Base-by-base conservation (phyloP, 2,888 invertebrate species). In the Lissonota sp. region DNA sequence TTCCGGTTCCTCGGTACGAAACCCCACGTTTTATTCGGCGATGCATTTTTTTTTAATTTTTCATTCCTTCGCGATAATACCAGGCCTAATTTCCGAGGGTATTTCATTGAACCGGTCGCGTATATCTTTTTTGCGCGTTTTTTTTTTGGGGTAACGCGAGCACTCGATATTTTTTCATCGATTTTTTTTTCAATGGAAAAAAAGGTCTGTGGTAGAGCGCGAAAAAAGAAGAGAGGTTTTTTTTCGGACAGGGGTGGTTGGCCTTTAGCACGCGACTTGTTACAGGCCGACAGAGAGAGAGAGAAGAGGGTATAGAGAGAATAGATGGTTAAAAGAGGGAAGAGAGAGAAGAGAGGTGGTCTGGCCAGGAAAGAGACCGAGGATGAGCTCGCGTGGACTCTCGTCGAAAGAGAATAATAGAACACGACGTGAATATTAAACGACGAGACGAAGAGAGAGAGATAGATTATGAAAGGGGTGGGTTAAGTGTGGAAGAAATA, bases 401-500 rank as follows among this genome's bases (percentile, higher is more conserved):
- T 51, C 80, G n/a, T 62, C 75, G 62, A 76, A 75, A 80, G 67
- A 63, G 80, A 72, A 71, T 72, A 57, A 80, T 76, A 72, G 67
- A 80, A 80, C 75, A 49, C 55, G 72, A 75, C 42, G 62, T 66
- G 80, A 80, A 80, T 80, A 71, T 80, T 76, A 63, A 80, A 80
- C 75, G 62, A 63, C 37, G n/a, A 12, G 14, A 62, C 26, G 26
- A 39, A 5, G 57, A 26, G 46, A 16, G n/a, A 26, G 26, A 26
- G 26, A 26, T 1, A 26, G 26, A 62, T 62, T 66, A 76, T 49
- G 62, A 80, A 74, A 76, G 67, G 72, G 72, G 66, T 67, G 71
- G 74, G 53, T 76, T 72, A 62, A 76, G 76, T 76, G 67, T 69
- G 60, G 53, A 62, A 62, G 60, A 39, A 75, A 79, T 62, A 53